phyloP scores from a whole-genome alignment of 2,113 vertebrate species.

The Cacatua alba region DNA sequence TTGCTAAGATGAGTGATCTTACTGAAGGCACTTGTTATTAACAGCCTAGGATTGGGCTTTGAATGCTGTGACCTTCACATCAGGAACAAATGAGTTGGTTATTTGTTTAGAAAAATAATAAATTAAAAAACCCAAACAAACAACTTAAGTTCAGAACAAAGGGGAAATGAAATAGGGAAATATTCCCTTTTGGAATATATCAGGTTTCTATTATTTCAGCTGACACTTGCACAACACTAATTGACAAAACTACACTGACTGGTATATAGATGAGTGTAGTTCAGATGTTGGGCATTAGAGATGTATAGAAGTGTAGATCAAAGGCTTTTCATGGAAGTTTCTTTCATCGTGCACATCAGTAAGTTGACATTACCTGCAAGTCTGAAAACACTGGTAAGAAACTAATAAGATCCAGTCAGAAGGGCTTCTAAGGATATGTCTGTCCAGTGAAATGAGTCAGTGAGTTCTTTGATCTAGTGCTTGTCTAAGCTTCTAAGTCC shows the following conservation, averaged over 20 bases:
- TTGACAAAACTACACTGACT: background rate
- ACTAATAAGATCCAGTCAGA: rapidly evolving
- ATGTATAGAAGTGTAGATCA: background rate
- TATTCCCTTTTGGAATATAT: background rate
- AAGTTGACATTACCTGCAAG: background rate
- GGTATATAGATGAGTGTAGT: background rate
- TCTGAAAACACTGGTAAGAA: background rate
- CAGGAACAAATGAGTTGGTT: background rate
- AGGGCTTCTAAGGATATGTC: background rate
- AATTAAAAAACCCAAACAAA: background rate
- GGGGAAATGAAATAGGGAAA: background rate
- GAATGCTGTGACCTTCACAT: background rate
- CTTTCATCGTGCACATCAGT: background rate
- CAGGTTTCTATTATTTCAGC: background rate
- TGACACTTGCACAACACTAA: background rate
- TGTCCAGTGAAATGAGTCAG: background rate
- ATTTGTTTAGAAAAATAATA: background rate
- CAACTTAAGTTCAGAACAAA: background rate
- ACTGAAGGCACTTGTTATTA: background rate
- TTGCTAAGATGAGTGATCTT: background rate
- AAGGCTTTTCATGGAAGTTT: background rate
- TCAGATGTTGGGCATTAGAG: background rate
- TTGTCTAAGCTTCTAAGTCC: background rate
- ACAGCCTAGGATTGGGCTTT: background rate
- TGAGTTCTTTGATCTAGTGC: background rate